Evolutionary conservation across 2,888 invertebrate species (phyloP), one percentile per base, ranked within the genome.

Genomic region (Empis stercorea): DNA sequence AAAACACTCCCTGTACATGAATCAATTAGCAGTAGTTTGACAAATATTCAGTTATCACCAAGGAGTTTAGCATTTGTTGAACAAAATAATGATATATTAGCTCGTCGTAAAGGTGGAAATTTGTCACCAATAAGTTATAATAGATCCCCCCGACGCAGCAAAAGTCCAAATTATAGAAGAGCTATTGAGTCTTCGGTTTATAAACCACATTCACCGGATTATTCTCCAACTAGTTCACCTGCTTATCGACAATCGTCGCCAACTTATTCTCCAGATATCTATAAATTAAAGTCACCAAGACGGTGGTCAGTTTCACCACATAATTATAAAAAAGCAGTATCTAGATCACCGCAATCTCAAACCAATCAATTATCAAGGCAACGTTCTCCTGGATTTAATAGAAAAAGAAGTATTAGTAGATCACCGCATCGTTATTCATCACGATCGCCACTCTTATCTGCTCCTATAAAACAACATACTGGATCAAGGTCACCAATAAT

Each of bases 1-100:
- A 34, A 34, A n/a, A 3, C 32, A 13, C 4, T 20, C 20, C 7
- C 23, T 27, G 7, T 9, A 6, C 34, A 34, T n/a, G n/a, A 34
- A 5, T 32, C 13, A 5, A 9, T 14, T 14, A 27, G 23, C 4
- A 27, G 10, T 27, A 11, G 9, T 40, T 2, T 4, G 23, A n/a
- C 20, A 13, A 20, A 51, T 42, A 53, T 55, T 4, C 55, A 54
- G 20, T 45, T 56, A 27, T 55, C 55, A 6, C 56, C 56, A 2
- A 46, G 56, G 2, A 56, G 53, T 48, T 48, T 54, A 15, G 56
- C 56, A 4, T 56, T 56, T 48, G 56, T 56, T 5, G 48, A 48
- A 1, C 46, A 54, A 47, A 56, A 56, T 43, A 54, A 54, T 37
- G 52, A 50, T 32, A 56, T 53, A 14, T 46, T 56, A 17, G 50